Evolutionary conservation across 2,888 invertebrate genomes (phyloP).

Genomic region (Apodemia mormo): DNA sequence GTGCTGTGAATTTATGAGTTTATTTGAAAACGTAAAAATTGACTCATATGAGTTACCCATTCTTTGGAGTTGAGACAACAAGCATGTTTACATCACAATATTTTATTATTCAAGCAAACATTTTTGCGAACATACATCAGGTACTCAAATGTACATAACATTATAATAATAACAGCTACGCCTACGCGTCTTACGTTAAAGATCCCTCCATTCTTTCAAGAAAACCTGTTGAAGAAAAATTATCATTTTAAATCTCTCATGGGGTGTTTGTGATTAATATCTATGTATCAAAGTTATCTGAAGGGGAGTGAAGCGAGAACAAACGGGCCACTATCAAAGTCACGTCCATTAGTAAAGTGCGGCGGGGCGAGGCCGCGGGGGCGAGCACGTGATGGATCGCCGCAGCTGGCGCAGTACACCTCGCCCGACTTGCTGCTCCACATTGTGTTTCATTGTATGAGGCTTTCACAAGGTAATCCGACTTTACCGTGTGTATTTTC

Average conservation of each 20-base stretch:
- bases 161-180: too few relatives aligned
- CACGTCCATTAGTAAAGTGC: conserved; percentile 36
- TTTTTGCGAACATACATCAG: too few relatives aligned
- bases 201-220: not conserved
- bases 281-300: conserved; percentile 27
- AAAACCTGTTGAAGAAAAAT: not conserved
- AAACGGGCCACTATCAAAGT: conserved; percentile 41
- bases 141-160: too few relatives aligned
- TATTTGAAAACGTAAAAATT: too few relatives aligned
- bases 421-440: not conserved
- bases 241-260: conserved; percentile 3
- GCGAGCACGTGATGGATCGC: conserved; percentile 43
- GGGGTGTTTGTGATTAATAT: not conserved
- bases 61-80: too few relatives aligned
- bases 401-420: conserved; percentile 31
- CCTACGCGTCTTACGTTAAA: too few relatives aligned
- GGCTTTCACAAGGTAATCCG: not conserved
- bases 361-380: conserved; percentile 11
- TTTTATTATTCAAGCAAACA: too few relatives aligned
- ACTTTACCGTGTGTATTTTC: too few relatives aligned
- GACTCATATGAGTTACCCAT: too few relatives aligned
- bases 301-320: conserved; percentile 15
- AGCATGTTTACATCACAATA: not conserved
- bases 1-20: too few relatives aligned
- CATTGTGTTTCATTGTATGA: not conserved